A percentile compares a stretch with the other conserved stretches of the same genome.
Conservation (phyloP, 2,797 vertebrate genomes). For the Bufotes viridis region DNA sequence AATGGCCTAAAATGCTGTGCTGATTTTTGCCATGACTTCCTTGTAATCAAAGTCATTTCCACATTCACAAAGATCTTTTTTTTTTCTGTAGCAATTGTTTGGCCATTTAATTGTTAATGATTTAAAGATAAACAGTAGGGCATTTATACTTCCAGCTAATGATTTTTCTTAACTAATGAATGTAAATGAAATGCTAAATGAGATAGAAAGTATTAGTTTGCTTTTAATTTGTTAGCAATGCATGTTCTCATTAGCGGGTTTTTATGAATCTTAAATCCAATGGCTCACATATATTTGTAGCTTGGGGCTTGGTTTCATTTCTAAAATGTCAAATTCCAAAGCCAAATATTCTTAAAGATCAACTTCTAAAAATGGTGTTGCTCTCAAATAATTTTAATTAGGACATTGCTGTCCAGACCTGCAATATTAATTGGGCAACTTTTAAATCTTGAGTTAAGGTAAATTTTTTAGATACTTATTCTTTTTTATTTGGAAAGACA, state of each 20-base stretch:
- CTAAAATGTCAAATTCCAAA: slow-evolving; percentile 20
- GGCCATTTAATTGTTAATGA: slow-evolving; percentile 52
- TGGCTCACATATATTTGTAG: slow-evolving; percentile 32
- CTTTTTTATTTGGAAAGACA: background rate
- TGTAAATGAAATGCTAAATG: slow-evolving; percentile 54
- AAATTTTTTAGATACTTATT: background rate
- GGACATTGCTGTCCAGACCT: background rate
- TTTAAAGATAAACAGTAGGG: slow-evolving; percentile 51
- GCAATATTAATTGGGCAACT: background rate
- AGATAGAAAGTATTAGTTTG: slow-evolving; percentile 42
- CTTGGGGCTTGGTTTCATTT: background rate
- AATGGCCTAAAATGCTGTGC: background rate
- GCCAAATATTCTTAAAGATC: slow-evolving; percentile 11
- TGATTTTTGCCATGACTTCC: background rate
- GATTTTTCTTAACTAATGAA: slow-evolving; percentile 49
- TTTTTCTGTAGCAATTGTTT: slow-evolving; percentile 26
- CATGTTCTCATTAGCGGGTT: slow-evolving; percentile 51
- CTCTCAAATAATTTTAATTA: background rate
- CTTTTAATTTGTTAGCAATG: slow-evolving; percentile 53
- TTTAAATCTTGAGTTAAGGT: background rate
- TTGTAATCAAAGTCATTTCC: slow-evolving; percentile 1
- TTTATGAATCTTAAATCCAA: slow-evolving; percentile 47
- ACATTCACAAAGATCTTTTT: background rate
- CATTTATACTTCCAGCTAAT: slow-evolving; percentile 43
- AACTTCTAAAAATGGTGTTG: background rate